Conservation (phyloP, 2,797 vertebrate species). For the Mus spretus region DNA sequence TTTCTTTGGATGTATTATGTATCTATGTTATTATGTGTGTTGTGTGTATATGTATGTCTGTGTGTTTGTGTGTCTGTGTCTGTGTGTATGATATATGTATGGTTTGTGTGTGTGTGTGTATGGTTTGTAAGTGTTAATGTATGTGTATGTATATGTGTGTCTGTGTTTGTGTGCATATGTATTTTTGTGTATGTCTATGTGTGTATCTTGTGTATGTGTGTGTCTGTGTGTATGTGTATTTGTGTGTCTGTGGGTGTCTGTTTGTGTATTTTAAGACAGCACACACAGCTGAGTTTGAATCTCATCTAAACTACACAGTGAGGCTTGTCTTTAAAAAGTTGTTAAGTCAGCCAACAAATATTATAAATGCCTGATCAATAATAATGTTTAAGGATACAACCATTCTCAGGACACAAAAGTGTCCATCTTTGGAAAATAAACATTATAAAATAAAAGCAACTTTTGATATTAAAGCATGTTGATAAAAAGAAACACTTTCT, state of each 20-base stretch:
- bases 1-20: neutral
- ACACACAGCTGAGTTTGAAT: neutral
- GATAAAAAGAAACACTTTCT: neutral
- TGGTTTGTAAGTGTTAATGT: neutral
- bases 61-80: neutral
- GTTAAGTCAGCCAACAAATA: constrained; percentile 22
- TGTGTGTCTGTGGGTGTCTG: neutral
- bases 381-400: neutral
- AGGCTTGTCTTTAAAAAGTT: neutral
- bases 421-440: neutral
- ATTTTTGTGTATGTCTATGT: neutral
- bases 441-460: neutral
- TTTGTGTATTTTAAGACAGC: neutral
- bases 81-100: neutral
- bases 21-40: neutral
- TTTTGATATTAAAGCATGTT: too few species aligned
- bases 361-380: neutral
- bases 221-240: neutral
- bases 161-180: neutral
- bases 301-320: neutral
- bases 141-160: neutral
- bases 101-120: neutral
- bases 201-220: neutral
- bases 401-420: neutral
- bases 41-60: neutral